Conservation (phyloP, 1,140 invertebrate species). For the Drosophila funebris region DNA sequence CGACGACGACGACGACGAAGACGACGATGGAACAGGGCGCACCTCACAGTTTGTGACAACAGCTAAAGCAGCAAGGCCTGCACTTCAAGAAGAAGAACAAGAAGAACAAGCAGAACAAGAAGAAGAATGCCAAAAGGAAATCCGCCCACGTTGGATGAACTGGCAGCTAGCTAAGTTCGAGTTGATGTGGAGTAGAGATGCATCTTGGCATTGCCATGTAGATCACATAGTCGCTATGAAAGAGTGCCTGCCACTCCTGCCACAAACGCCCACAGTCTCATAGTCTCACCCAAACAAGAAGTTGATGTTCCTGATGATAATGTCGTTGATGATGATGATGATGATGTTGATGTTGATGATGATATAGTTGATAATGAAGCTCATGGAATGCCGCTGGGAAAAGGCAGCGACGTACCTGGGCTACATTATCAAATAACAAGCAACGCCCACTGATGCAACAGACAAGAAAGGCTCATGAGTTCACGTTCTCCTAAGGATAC, state of each 20-base stretch:
- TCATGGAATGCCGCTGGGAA: conserved; percentile 18
- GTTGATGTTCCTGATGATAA: neutral
- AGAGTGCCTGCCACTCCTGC: conserved; percentile 31
- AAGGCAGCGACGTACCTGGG: neutral
- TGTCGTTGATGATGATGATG: neutral
- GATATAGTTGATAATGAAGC: conserved; percentile 13
- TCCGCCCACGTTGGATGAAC: conserved; percentile 26
- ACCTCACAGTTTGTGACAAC: conserved; percentile 39
- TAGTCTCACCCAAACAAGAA: neutral
- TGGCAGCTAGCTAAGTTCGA: conserved; percentile 27
- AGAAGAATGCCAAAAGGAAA: conserved; percentile 12
- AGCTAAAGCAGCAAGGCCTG: neutral
- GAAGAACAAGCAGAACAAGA: neutral
- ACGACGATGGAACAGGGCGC: conserved; percentile 29
- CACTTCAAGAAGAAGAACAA: conserved; percentile 2
- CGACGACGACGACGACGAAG: too few species aligned
- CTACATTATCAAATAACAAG: conserved; percentile 29
- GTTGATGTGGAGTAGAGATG: conserved; percentile 18
- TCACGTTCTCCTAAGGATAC: conserved; percentile 5
- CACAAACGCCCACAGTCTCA: conserved; percentile 33
- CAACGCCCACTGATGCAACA: conserved; percentile 35
- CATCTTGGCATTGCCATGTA: conserved; percentile 41
- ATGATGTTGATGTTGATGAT: conserved; percentile 2
- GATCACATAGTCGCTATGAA: conserved; percentile 33
- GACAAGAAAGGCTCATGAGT: conserved; percentile 29